Percentiles rank a stretch among this genome's conserved stretches.
Conservation (phyloP, 1,140 invertebrate species). For the Drosophila mayri region DNA sequence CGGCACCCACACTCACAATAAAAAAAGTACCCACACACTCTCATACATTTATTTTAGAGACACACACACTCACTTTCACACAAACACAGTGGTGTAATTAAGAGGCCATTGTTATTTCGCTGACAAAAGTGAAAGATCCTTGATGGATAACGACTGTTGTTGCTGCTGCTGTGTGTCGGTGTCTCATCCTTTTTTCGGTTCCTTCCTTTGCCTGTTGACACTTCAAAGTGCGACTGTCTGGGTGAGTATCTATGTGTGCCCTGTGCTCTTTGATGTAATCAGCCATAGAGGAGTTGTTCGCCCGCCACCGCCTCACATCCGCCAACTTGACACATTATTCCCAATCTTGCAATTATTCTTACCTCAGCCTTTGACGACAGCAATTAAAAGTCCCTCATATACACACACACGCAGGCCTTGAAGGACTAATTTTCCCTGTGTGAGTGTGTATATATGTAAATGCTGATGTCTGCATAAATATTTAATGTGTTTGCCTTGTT, state of each 20-base stretch:
- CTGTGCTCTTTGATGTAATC: conserved; percentile 76
- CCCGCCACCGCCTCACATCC: conserved; percentile 38
- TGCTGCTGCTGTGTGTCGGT: conserved; percentile 34
- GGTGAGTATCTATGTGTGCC: neutral
- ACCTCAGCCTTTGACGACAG: conserved; percentile 80
- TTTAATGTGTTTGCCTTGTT: conserved; percentile 84
- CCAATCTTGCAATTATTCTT: conserved; percentile 84
- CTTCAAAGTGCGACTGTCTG: conserved; percentile 75
- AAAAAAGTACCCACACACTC: conserved; percentile 21
- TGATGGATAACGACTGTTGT: conserved; percentile 76
- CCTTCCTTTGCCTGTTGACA: conserved; percentile 74
- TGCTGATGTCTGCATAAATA: conserved; percentile 76
- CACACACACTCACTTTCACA: conserved; percentile 27
- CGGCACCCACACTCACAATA: conserved; percentile 3
- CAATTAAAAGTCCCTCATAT: conserved; percentile 68
- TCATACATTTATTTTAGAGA: conserved; percentile 2
- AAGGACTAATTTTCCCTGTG: conserved; percentile 55
- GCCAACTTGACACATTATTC: conserved; percentile 75
- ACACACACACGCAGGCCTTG: conserved; percentile 41
- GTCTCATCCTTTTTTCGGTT: conserved; percentile 34
- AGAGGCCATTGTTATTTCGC: conserved; percentile 85
- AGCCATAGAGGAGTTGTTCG: conserved; percentile 28
- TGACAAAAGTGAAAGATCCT: conserved; percentile 84
- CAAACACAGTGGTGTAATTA: conserved; percentile 75
- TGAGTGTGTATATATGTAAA: conserved; percentile 16